A percentile compares a stretch with the other conserved stretches of the same genome.
Evolutionary conservation across 2,113 vertebrate genomes (phyloP).

Genomic region (Peromyscus polionotus): DNA sequence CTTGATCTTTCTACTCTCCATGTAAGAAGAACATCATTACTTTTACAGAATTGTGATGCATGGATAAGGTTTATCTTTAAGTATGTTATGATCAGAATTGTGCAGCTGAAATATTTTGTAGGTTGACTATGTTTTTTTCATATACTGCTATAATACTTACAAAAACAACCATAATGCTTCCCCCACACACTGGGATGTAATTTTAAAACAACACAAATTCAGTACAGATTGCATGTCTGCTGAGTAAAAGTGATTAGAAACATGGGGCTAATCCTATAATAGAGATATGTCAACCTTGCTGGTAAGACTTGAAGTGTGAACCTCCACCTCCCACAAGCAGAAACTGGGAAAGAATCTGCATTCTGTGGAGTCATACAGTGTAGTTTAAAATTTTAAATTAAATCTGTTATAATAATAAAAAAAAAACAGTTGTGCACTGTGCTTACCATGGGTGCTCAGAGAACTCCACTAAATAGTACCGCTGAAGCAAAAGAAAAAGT

Average conservation of each 20-base stretch:
- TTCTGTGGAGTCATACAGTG: not conserved
- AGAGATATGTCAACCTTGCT: slow-evolving; percentile 26
- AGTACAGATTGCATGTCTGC: not conserved
- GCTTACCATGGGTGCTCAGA: not conserved
- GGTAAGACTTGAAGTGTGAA: not conserved
- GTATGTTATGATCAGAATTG: not conserved
- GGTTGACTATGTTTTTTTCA: slow-evolving; percentile 20
- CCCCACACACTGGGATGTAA: not conserved
- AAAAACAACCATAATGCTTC: not conserved
- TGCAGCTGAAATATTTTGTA: not conserved
- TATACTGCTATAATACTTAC: not conserved
- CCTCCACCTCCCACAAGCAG: not conserved
- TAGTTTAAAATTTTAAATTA: slow-evolving; percentile 57
- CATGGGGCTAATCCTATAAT: slow-evolving; percentile 23
- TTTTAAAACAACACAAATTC: slow-evolving; percentile 38
- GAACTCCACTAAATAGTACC: not conserved
- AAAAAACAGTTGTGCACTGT: not conserved
- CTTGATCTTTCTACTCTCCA: not conserved
- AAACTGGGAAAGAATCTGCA: not conserved
- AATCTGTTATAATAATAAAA: not conserved
- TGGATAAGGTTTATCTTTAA: not conserved
- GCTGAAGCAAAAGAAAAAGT: slow-evolving; percentile 12
- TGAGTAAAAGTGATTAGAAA: slow-evolving; percentile 57
- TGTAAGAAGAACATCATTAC: not conserved
- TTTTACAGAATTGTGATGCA: not conserved